phyloP scores from a whole-genome alignment of 2,113 vertebrate genomes.

The Gasterosteus nipponicus region DNA sequence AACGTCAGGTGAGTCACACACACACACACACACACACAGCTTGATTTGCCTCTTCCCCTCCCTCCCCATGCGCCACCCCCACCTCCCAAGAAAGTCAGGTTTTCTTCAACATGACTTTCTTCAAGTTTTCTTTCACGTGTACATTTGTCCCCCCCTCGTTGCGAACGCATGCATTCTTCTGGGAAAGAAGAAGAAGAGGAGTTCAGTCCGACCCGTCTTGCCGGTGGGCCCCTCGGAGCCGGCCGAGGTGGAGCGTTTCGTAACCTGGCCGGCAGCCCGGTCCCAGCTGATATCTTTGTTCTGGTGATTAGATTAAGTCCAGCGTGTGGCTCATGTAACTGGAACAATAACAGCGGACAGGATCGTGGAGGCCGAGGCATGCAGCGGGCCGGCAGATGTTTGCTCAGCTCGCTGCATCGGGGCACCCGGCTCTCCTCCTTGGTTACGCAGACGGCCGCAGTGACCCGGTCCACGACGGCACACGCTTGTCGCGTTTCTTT shows the following conservation, averaged over 20 bases:
- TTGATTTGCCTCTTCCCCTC: constrained; percentile 14
- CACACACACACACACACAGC: neutral
- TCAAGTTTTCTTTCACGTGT: no score
- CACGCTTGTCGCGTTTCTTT: constrained; percentile 10
- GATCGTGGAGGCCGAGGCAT: constrained; percentile 66
- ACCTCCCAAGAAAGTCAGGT: no score
- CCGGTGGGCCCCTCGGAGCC: neutral
- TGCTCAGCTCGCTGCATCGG: constrained; percentile 51
- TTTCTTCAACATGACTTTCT: no score
- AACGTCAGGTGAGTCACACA: constrained; percentile 83
- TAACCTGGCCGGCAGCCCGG: constrained; percentile 5
- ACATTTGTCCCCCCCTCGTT: no score
- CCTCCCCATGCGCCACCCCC: no score
- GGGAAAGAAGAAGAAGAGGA: neutral
- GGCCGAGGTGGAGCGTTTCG: constrained; percentile 17
- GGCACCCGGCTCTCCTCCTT: constrained; percentile 46
- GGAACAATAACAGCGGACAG: constrained; percentile 51
- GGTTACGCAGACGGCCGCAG: constrained; percentile 52
- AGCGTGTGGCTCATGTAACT: constrained; percentile 67
- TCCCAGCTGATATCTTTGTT: constrained; percentile 38
- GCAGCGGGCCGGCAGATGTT: constrained; percentile 68
- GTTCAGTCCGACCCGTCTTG: constrained; percentile 7
- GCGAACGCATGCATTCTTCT: neutral
- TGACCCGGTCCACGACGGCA: constrained; percentile 16
- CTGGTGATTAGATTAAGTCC: constrained; percentile 39